phyloP scores from a whole-genome alignment of 2,113 vertebrate species.

The Pandion haliaetus region DNA sequence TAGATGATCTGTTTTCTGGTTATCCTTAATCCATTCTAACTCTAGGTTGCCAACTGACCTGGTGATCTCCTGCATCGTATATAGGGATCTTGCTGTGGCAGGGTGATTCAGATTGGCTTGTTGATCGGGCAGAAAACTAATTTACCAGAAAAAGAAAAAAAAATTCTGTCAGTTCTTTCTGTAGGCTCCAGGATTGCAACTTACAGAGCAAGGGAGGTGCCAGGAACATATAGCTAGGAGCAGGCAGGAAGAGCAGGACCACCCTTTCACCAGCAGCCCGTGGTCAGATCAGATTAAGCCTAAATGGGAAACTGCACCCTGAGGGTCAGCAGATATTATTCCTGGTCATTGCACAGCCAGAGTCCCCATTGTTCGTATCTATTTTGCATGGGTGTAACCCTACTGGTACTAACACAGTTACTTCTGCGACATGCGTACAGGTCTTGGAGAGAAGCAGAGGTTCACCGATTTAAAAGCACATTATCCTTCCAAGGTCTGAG shows the following conservation, averaged over 20 bases:
- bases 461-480: neutral
- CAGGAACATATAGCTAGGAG: neutral
- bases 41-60: neutral
- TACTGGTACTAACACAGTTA: neutral
- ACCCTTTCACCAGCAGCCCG: slow-evolving; percentile 23
- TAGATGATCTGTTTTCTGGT: neutral
- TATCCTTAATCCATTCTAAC: neutral
- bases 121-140: neutral
- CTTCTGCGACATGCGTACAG: neutral
- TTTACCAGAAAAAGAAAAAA: neutral
- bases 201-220: neutral
- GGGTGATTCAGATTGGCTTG: neutral
- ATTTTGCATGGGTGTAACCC: slow-evolving; percentile 23
- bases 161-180: neutral
- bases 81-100: neutral
- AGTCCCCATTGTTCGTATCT: slow-evolving; percentile 3
- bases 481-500: neutral
- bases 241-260: slow-evolving; percentile 27
- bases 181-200: neutral
- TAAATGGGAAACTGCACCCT: slow-evolving; percentile 59
- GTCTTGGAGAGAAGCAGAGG: neutral
- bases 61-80: neutral
- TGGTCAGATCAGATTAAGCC: slow-evolving; percentile 16
- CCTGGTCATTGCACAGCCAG: neutral
- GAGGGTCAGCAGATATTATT: slow-evolving; percentile 51